Evolutionary conservation across 2,888 invertebrate genomes (phyloP).

Genomic region (Tipula vernalis): DNA sequence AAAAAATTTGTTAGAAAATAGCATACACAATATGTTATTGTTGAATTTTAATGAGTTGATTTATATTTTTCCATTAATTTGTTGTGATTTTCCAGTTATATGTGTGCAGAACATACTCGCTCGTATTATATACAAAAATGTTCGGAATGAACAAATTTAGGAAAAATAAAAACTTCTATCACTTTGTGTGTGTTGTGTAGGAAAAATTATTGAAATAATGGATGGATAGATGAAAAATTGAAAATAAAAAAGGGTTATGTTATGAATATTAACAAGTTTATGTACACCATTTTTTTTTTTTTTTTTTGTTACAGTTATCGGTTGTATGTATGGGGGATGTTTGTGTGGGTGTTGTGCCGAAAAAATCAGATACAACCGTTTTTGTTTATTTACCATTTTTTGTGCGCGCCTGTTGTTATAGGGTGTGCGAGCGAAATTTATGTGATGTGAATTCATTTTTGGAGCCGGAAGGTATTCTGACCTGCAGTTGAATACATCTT

Average conservation of each 20-base stretch:
- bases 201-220: background rate
- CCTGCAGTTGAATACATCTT: background rate
- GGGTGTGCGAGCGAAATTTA: background rate
- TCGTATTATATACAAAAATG: background rate
- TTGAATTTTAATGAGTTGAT: slow-evolving; percentile 4
- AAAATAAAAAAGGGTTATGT: background rate
- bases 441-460: background rate
- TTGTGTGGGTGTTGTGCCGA: background rate
- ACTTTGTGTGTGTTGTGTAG: background rate
- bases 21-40: background rate
- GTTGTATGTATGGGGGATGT: background rate
- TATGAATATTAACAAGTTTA: background rate
- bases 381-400: background rate
- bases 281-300: background rate
- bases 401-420: background rate
- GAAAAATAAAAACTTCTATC: background rate
- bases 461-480: background rate
- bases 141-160: background rate
- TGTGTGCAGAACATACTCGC: background rate
- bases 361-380: background rate
- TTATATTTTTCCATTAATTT: slow-evolving; percentile 1
- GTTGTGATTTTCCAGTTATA: background rate
- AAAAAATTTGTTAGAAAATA: background rate
- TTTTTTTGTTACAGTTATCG: background rate
- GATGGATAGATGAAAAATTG: background rate